These are phyloP conservation scores for Apocheima hispidaria DNA, from an alignment of 2,888 invertebrate genomes.

Conservation along the genomic window DNA sequence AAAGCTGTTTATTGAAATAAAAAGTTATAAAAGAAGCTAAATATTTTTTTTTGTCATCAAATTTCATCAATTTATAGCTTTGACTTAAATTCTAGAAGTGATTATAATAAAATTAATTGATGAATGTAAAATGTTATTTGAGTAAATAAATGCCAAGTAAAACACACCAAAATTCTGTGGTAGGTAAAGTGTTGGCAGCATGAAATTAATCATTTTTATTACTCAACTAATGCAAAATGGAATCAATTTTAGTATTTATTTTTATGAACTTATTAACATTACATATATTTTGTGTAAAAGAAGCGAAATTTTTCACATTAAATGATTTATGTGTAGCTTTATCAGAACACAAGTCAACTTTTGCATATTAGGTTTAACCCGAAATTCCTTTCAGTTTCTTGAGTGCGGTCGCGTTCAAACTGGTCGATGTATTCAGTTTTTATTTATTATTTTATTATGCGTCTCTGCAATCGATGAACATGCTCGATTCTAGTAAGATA, in stretches of 20 bases:
- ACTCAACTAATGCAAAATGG: background rate
- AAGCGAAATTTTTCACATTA: too few relatives aligned
- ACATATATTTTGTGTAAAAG: too few relatives aligned
- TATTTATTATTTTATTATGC: constrained; percentile 52
- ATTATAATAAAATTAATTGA: constrained; percentile 21
- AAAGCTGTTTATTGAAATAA: constrained; percentile 31
- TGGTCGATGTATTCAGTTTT: constrained; percentile 57
- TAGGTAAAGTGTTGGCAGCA: background rate
- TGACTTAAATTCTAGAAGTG: background rate
- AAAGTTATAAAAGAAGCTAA: constrained; percentile 13
- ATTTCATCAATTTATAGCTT: constrained; percentile 1
- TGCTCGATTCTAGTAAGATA: constrained; percentile 48
- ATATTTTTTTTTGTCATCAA: constrained; percentile 6
- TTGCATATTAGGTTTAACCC: constrained; percentile 75
- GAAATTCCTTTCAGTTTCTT: constrained; percentile 56
- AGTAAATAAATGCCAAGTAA: background rate
- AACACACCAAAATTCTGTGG: background rate
- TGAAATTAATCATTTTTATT: background rate
- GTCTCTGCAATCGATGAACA: constrained; percentile 39
- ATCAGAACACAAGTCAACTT: constrained; percentile 53
- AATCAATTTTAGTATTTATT: background rate
- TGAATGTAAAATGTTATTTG: constrained; percentile 3
- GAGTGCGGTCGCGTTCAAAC: constrained; percentile 54
- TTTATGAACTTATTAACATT: too few relatives aligned
- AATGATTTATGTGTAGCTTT: constrained; percentile 33